These are phyloP conservation scores for Cisticola juncidis DNA, from an alignment of 2,113 vertebrate genomes.

Conservation along the genomic window DNA sequence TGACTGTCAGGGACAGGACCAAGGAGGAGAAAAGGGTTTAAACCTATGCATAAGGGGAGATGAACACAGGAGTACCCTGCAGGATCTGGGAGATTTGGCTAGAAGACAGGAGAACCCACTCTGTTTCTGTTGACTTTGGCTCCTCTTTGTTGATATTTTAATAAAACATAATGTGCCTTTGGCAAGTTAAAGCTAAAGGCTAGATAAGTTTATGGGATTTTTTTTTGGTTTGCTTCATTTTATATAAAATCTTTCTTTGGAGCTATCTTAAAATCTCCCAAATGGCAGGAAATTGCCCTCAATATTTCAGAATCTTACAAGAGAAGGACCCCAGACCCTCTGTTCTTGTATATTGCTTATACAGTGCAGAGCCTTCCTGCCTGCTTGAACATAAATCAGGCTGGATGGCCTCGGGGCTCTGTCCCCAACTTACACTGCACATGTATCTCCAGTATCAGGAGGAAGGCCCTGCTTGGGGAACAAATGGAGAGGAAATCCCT, in stretches of 20 bases:
- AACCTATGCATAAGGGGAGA: neutral
- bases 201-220: slow-evolving; percentile 42
- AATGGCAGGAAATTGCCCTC: slow-evolving; percentile 61
- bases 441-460: neutral
- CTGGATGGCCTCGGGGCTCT: neutral
- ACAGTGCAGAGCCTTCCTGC: neutral
- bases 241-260: slow-evolving; percentile 45
- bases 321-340: slow-evolving; percentile 34
- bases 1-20: neutral
- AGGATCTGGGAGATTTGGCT: neutral
- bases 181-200: slow-evolving; percentile 54
- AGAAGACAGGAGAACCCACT: neutral
- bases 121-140: slow-evolving; percentile 47
- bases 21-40: neutral
- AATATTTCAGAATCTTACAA: slow-evolving; percentile 40
- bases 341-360: neutral
- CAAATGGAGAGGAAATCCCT: neutral
- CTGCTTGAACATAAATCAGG: slow-evolving; percentile 13
- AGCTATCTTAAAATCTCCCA: slow-evolving; percentile 44
- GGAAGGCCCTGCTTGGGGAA: neutral
- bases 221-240: slow-evolving; percentile 54
- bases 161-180: slow-evolving; percentile 57
- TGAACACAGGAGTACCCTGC: neutral
- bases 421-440: neutral
- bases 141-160: slow-evolving; percentile 51